phyloP scores from a whole-genome alignment of 2,797 vertebrate species.

The Microctenopoma stevenorrisi region DNA sequence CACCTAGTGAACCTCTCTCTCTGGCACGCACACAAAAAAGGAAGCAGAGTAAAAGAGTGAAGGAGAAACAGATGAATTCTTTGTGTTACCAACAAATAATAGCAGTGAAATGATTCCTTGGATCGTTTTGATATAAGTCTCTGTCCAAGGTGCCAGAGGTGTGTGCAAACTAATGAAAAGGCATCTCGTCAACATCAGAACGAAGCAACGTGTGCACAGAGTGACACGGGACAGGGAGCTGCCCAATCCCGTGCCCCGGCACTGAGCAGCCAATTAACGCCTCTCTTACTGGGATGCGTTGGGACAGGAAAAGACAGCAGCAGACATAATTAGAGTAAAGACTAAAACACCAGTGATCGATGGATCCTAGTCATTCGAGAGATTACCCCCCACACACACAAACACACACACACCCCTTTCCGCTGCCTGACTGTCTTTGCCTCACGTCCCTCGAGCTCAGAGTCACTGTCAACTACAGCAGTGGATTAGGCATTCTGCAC shows the following conservation, averaged over 20 bases:
- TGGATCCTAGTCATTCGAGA: constrained; percentile 64
- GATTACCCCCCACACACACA: constrained; percentile 37
- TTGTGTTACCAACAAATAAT: constrained; percentile 55
- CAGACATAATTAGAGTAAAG: constrained; percentile 15
- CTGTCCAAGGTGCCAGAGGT: constrained; percentile 17
- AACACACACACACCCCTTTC: constrained; percentile 7
- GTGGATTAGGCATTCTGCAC: constrained; percentile 13
- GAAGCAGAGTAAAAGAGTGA: constrained; percentile 46
- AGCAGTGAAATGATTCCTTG: constrained; percentile 18
- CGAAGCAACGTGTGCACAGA: constrained; percentile 33
- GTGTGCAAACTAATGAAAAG: constrained; percentile 61
- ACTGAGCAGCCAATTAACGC: constrained; percentile 54
- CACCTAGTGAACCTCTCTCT: constrained; percentile 73
- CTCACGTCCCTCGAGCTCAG: constrained; percentile 36
- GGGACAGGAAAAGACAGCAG: constrained; percentile 34
- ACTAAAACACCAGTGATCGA: constrained; percentile 65
- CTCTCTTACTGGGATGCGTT: constrained; percentile 46
- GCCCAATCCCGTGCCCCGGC: constrained; percentile 40
- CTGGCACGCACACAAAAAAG: constrained; percentile 67
- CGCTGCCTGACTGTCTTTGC: constrained; percentile 34
- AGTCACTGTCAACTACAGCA: constrained; percentile 7
- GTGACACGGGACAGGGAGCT: constrained; percentile 32
- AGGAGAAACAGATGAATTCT: constrained; percentile 73
- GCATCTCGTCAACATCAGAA: constrained; percentile 41
- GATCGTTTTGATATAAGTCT: too few species aligned